These are phyloP conservation scores for Malacoctenus gilli DNA, from an alignment of 2,797 vertebrate genomes.

Conservation along the genomic window DNA sequence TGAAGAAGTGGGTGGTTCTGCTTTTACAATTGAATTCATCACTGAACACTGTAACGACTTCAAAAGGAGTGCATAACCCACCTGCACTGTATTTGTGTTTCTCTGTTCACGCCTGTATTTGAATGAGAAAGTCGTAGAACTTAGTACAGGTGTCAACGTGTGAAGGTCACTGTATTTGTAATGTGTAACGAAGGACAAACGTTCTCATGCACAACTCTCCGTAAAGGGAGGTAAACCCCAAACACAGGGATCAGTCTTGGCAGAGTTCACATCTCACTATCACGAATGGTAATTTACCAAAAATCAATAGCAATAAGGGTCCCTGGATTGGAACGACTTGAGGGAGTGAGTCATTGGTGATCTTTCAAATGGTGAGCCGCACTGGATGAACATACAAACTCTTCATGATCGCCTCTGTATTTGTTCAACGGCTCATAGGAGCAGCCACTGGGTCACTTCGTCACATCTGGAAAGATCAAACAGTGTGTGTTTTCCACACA, in stretches of 20 bases:
- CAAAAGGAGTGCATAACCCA: too few relatives aligned
- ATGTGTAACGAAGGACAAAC: too few relatives aligned
- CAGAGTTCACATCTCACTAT: neutral
- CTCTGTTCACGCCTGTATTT: too few relatives aligned
- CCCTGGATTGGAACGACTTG: neutral
- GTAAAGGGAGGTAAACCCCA: neutral
- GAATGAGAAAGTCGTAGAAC: too few relatives aligned
- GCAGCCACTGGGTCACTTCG: neutral
- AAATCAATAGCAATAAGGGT: neutral
- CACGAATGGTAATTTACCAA: slow-evolving; percentile 1
- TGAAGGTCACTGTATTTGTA: too few relatives aligned
- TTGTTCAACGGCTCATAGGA: neutral
- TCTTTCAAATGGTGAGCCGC: neutral
- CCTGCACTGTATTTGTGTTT: too few relatives aligned
- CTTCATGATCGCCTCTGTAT: slow-evolving; percentile 1
- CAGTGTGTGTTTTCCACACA: too few relatives aligned
- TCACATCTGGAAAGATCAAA: neutral
- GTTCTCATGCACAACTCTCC: too few relatives aligned
- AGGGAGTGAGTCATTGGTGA: neutral
- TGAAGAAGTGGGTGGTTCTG: too few relatives aligned
- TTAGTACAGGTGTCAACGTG: too few relatives aligned
- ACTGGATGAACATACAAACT: neutral
- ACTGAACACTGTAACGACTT: too few relatives aligned
- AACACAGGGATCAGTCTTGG: neutral
- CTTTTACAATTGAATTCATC: too few relatives aligned